Evolutionary conservation across 2,113 vertebrate genomes (phyloP), one percentile per base, ranked within the genome.

Genomic region (Dasyprocta punctata): DNA sequence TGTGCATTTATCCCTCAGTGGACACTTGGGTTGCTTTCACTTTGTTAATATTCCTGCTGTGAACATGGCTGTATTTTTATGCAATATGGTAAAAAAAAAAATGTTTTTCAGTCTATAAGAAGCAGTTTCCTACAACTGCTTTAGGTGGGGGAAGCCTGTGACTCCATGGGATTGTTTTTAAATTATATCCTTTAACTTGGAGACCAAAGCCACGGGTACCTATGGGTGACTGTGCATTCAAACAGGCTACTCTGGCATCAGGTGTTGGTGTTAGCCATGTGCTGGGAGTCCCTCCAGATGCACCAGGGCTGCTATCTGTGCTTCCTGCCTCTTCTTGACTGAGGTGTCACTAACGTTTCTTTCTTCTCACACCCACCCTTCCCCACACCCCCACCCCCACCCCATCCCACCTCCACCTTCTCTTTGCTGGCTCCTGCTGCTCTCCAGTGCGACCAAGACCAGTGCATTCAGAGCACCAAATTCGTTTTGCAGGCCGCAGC

Each of bases 391-490:
- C 49, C 77, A 5, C 77, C 75, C 81, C 88, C 85, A 90, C n/a
- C 97, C 81, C 58, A 28, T 77, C 61, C 93, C 5, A 12, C 6
- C 73, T 54, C 65, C 3, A 1, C 49, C 80, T 96, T 89, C 96
- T 28, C 98, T 97, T 80, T 89, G 95, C 94, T 97, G 98, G 92
- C 98, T 93, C 95, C 97, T 97, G 96, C 98, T 96, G 87, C 97
- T 96, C 98, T 98, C 97, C 99, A 99, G 99, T 99, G 99, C 99
- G 99, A 99, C 98, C 99, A 99, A 99, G 99, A 99, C 98, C 99
- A 99, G 99, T 99, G 99, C 99, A 99, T 99, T 99, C 99, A 99
- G 99, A 99, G 99, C 99, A 99, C 99, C 99, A 99, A 99, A 99
- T 99, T 99, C 99, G 99, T 99, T 99, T 99, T 99, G 98, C 99